These are phyloP conservation scores for Drepanosiphum platanoidis DNA, from an alignment of 2,888 invertebrate species.

Conservation along the genomic window DNA sequence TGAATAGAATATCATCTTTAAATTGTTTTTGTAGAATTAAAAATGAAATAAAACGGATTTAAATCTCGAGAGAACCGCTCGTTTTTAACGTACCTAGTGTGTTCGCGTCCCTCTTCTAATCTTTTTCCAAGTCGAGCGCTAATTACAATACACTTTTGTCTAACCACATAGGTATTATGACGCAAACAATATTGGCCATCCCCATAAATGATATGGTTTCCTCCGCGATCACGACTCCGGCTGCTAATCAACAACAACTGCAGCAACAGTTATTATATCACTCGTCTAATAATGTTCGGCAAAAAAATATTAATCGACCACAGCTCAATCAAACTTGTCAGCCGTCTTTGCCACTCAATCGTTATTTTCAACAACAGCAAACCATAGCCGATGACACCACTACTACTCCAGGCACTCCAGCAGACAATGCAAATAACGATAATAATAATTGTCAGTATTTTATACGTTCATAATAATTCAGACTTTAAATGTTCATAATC, in stretches of 20 bases:
- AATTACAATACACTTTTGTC: neutral
- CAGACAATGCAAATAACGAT: neutral
- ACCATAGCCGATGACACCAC: constrained; percentile 1
- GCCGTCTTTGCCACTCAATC: constrained; percentile 23
- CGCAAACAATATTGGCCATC: constrained; percentile 95
- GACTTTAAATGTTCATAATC: neutral
- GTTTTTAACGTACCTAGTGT: no score
- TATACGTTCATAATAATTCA: neutral
- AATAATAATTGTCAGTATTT: constrained; percentile 23
- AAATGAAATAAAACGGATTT: no score
- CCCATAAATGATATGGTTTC: constrained; percentile 83
- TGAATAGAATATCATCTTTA: no score
- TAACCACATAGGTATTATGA: constrained; percentile 82
- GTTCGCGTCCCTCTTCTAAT: no score
- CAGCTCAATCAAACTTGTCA: constrained; percentile 46
- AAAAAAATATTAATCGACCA: constrained; percentile 30
- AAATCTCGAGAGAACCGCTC: no score
- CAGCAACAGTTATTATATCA: constrained; percentile 32
- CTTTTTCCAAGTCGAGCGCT: no score
- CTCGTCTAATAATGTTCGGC: constrained; percentile 23
- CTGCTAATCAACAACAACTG: constrained; percentile 23
- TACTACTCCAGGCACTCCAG: neutral
- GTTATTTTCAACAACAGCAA: constrained; percentile 40
- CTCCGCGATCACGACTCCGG: constrained; percentile 9
- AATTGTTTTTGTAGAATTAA: no score